phyloP scores from a whole-genome alignment of 2,797 vertebrate species.

The Paramormyrops hopkinsi region DNA sequence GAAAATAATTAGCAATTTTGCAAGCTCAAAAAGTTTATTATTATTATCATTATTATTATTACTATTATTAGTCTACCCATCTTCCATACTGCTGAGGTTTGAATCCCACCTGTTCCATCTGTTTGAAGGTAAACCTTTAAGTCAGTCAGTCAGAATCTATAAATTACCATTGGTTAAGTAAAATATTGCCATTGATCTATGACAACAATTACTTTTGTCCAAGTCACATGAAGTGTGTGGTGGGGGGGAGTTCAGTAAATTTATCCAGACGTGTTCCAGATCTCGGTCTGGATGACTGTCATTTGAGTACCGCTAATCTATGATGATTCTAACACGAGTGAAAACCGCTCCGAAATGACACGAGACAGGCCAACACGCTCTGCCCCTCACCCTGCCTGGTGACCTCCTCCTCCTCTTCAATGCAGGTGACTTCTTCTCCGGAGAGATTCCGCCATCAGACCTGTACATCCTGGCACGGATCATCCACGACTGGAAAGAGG shows the following conservation, averaged over 20 bases:
- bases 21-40: not conserved
- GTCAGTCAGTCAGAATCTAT: not conserved
- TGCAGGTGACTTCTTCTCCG: conserved; percentile 61
- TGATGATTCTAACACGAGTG: not conserved
- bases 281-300: not conserved
- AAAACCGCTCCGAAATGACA: not conserved
- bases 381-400: not conserved
- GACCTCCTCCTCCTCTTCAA: not conserved
- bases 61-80: not conserved
- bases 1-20: not conserved
- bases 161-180: not conserved
- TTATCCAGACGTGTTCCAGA: not conserved
- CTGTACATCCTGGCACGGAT: conserved; percentile 62
- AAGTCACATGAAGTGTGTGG: not conserved
- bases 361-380: not conserved
- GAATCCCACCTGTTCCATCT: not conserved
- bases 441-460: conserved; percentile 56
- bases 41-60: not conserved
- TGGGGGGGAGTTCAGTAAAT: not conserved
- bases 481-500: conserved; percentile 65
- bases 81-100: not conserved
- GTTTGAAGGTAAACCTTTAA: not conserved
- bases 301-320: not conserved
- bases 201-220: not conserved
- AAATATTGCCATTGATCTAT: not conserved